Base-by-base conservation (phyloP, 2,113 vertebrate species). In the Laterallus jamaicensis region DNA sequence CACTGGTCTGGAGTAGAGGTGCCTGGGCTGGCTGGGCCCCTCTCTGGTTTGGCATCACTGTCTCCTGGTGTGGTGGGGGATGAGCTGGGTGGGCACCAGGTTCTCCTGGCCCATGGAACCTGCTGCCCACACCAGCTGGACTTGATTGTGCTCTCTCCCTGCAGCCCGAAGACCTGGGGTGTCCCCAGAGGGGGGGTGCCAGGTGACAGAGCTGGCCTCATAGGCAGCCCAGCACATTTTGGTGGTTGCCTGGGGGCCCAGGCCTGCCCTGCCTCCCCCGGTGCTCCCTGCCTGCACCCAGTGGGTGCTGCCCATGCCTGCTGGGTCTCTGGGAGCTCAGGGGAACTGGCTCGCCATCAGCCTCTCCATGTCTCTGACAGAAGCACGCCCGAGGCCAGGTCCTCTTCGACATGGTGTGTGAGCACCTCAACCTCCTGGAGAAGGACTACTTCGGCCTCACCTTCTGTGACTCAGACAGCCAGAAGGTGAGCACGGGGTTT, bases 391-490 rank as follows among this genome's bases (percentile, higher is more conserved):
- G 98, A 95, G 99, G 99, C 92, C 99, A 99, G 97, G 96, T 98
- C 55, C 98, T 99, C 71, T 98, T 99, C 69, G 99, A 99, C 94
- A 90, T 99, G 97, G 99, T 99, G 87, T 99, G 99, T 2, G 99
- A 99, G 94, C 99, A 99, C 96, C 99, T 99, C 86, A 99, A 99
- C 97, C 97, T 99, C 68, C 97, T 99, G 97, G 99, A 99, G 97
- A 99, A 99, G 96, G 99, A 99, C 97, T 99, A 99, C 98, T 99
- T 98, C 3, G 99, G 99, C 70, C 97, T 99, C 95, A 99, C 98
- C 47, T 99, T 99, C 98, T 99, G 98, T 2, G 99, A 99, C 85
- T 97, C 99, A 0, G 99, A 99, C 97, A 99, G 98, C 94, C 99
- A 99, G 96, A 99, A 99, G 99, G 99, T 99, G 95, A 98, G 98